Conservation (phyloP, 2,113 vertebrate genomes). For the Diglossa brunneiventris region DNA sequence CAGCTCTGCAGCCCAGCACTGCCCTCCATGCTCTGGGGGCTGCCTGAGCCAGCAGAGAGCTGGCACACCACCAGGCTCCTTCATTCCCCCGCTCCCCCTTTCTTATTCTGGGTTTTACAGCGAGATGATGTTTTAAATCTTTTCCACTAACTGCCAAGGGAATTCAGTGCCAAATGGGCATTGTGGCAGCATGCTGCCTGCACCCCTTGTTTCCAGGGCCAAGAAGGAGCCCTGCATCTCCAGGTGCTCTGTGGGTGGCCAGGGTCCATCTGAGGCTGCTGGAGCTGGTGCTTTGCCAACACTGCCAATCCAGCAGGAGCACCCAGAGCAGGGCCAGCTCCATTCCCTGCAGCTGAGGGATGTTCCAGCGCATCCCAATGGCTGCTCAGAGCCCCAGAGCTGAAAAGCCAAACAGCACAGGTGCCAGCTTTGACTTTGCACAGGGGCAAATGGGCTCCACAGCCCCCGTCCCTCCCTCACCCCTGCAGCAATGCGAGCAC, state of each 20-base stretch:
- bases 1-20: neutral
- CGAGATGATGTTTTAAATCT: rapidly evolving
- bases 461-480: rapidly evolving
- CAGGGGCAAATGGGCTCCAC: neutral
- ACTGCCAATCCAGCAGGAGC: rapidly evolving
- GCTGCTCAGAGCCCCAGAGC: neutral
- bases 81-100: rapidly evolving
- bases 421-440: neutral
- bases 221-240: neutral
- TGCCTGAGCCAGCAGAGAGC: neutral
- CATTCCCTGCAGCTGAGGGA: too few species aligned
- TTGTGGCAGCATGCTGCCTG: neutral
- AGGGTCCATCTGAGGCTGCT: neutral
- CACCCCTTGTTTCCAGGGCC: neutral
- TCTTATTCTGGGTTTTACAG: neutral
- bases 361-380: rapidly evolving
- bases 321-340: neutral
- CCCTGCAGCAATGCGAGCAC: rapidly evolving
- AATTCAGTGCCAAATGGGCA: rapidly evolving
- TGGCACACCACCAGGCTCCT: neutral
- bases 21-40: neutral
- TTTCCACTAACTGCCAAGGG: neutral
- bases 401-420: neutral
- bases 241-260: neutral
- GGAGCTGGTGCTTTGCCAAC: rapidly evolving